phyloP scores from a whole-genome alignment of 2,888 invertebrate genomes.

The Aleiodes testaceus region DNA sequence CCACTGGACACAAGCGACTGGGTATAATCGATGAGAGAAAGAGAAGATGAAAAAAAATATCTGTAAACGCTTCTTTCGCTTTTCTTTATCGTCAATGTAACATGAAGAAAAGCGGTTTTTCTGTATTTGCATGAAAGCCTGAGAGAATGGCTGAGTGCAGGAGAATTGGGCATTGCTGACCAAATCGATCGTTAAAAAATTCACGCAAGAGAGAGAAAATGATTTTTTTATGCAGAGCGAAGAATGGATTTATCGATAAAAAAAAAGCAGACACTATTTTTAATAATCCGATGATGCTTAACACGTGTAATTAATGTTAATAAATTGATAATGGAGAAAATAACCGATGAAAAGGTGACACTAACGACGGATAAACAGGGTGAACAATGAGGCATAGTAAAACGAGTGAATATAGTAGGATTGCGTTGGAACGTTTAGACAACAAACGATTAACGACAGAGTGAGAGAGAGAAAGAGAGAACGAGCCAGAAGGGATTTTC shows the following conservation, averaged over 20 bases:
- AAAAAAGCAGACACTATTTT: slow-evolving; percentile 38
- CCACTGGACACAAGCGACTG: slow-evolving; percentile 31
- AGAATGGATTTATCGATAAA: no score
- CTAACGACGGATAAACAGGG: slow-evolving; percentile 29
- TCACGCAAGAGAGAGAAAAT: not conserved
- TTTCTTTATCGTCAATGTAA: slow-evolving; percentile 46
- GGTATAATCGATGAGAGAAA: slow-evolving; percentile 21
- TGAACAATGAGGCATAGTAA: slow-evolving; percentile 35
- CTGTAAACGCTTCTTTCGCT: slow-evolving; percentile 28
- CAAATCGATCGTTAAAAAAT: slow-evolving; percentile 35
- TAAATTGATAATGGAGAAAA: slow-evolving; percentile 45
- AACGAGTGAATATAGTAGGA: slow-evolving; percentile 50
- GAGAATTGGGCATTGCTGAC: slow-evolving; percentile 1
- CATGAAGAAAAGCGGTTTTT: slow-evolving; percentile 45
- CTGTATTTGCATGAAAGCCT: slow-evolving; percentile 24
- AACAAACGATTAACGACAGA: slow-evolving; percentile 68
- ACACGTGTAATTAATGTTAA: slow-evolving; percentile 9
- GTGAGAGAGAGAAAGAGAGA: slow-evolving; percentile 35
- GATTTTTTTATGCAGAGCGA: no score
- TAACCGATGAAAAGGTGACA: slow-evolving; percentile 41
- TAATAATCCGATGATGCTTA: slow-evolving; percentile 7
- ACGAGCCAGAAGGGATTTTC: slow-evolving; percentile 35
- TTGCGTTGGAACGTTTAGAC: slow-evolving; percentile 64
- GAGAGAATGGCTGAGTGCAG: slow-evolving; percentile 10
- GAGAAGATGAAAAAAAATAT: slow-evolving; percentile 7